These are phyloP conservation scores for Scatophagus argus DNA, from an alignment of 2,113 vertebrate species.

Conservation along the genomic window DNA sequence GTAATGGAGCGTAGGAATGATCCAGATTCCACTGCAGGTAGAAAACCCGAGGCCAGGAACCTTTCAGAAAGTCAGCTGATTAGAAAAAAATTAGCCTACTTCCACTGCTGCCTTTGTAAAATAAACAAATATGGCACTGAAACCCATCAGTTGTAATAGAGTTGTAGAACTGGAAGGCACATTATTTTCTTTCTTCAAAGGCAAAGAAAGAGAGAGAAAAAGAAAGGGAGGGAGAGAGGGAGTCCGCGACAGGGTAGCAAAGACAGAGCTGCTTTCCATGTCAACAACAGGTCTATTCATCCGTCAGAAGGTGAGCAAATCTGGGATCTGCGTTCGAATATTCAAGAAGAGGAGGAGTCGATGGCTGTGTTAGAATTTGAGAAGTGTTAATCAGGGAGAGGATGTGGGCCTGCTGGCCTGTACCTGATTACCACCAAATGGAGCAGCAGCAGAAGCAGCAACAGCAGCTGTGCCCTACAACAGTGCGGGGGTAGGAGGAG, in stretches of 20 bases:
- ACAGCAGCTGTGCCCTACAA: conserved; percentile 82
- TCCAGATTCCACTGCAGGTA: conserved; percentile 71
- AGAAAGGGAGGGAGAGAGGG: neutral
- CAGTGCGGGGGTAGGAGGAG: conserved; percentile 67
- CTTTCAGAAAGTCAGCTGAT: conserved; percentile 73
- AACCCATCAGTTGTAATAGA: conserved; percentile 60
- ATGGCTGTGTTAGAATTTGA: conserved; percentile 91
- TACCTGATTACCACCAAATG: conserved; percentile 97
- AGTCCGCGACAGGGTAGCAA: conserved; percentile 73
- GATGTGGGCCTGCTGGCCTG: conserved; percentile 93
- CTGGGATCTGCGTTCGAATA: conserved; percentile 58
- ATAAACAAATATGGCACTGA: conserved; percentile 74
- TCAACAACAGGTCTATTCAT: conserved; percentile 63
- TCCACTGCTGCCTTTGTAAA: conserved; percentile 65
- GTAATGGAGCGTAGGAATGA: conserved; percentile 74
- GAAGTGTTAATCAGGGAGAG: conserved; percentile 95
- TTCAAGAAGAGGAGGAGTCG: conserved; percentile 84
- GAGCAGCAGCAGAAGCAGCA: conserved; percentile 61
- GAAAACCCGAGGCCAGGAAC: conserved; percentile 68
- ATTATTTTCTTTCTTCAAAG: conserved; percentile 59
- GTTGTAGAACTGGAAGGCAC: conserved; percentile 34
- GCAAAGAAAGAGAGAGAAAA: conserved; percentile 2
- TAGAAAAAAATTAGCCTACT: conserved; percentile 70
- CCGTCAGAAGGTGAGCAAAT: conserved; percentile 53
- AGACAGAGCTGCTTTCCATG: conserved; percentile 50